Evolutionary conservation across 2,888 invertebrate species (phyloP), one percentile per base, ranked within the genome.

Genomic region (Cheilosia urbana): DNA sequence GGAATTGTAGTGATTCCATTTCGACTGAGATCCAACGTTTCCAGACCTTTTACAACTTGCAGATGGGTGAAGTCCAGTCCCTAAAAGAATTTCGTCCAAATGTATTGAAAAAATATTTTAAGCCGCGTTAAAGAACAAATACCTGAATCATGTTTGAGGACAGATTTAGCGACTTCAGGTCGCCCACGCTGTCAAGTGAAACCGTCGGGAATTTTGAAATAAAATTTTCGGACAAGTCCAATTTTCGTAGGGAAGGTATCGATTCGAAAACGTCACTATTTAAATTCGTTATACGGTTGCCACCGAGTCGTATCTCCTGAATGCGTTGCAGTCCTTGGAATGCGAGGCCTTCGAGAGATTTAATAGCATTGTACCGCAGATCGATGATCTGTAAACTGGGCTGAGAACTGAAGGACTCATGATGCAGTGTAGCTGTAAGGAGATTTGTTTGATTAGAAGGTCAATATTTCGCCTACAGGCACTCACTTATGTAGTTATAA

Each of bases 151-250:
- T 94, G 92, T 98, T 98, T 87, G 97, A 96, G 15, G 97, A 97
- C 45, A 97, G 93, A 92, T 97, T 96, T 83, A 98, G 93, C 87
- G 95, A 95, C 90, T 95, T 95, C 24, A 98, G 92, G 72, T 94
- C 94, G 24, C 93, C 92, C 88, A 97, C 94, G 34, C 95, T 93
- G 89, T 95, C 95, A 55, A 97, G 91, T 0, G 97, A 96, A 11
- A 96, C 95, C 0, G 95, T 94, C 4, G 97, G 97, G 90, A 97
- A 96, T 90, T 96, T 96, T 1, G 94, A 93, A 72, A 98, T 95
- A 90, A 97, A 97, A 93, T 98, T 98, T 89, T 96, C 95, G 0
- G 97, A 96, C 30, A 98, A 93, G 91, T 98, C 97, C 87, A 98
- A 93, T 88, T 95, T 95, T 89, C 96, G 95, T 83, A 98, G 93